A percentile compares a stretch with the other conserved stretches of the same genome.
Conservation (phyloP, 2,113 vertebrate species). For the Eulemur rufifrons region DNA sequence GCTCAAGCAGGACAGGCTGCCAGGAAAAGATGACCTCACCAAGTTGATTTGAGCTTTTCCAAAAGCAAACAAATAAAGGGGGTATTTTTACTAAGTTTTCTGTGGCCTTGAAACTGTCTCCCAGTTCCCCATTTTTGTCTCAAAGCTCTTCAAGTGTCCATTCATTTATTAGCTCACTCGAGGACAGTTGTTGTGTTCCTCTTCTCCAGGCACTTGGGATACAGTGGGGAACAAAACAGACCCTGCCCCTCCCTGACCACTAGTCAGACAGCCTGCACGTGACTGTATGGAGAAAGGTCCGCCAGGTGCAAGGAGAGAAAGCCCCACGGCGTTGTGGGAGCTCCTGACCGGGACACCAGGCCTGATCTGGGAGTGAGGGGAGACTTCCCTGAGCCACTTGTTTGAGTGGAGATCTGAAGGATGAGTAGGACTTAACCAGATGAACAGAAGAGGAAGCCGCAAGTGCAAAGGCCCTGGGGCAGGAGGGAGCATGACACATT, state of each 20-base stretch:
- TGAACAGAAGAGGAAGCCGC: background rate
- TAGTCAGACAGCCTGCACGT: background rate
- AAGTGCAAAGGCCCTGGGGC: background rate
- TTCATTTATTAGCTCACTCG: background rate
- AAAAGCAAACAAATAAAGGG: background rate
- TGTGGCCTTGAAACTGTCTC: background rate
- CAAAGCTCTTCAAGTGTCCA: background rate
- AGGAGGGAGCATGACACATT: background rate
- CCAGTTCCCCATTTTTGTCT: background rate
- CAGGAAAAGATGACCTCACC: background rate
- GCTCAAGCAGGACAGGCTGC: background rate
- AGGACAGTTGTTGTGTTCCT: rapidly evolving
- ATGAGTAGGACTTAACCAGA: background rate
- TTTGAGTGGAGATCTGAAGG: background rate
- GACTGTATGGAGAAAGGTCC: background rate
- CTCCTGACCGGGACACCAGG: background rate
- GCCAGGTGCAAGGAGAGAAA: background rate
- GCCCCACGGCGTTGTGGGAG: rapidly evolving
- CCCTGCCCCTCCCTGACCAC: background rate
- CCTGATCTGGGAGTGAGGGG: background rate
- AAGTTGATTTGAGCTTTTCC: background rate
- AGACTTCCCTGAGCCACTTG: background rate
- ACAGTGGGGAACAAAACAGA: background rate
- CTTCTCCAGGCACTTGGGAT: too few relatives aligned
- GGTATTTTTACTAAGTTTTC: background rate